Conservation (phyloP, 2,113 vertebrate genomes). For the Barnardius zonarius region DNA sequence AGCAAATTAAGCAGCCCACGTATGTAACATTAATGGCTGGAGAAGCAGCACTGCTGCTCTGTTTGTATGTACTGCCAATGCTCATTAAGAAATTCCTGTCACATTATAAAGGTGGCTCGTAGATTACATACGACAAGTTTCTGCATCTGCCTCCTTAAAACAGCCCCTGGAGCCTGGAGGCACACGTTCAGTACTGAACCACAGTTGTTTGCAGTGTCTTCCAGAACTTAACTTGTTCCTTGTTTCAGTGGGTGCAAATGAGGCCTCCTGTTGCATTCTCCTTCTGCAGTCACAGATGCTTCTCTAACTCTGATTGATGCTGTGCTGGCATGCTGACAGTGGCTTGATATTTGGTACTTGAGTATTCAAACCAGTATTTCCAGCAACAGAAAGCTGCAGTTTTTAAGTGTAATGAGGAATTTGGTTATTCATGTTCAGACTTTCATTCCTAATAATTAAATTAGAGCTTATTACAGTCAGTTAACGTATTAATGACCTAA, state of each 20-base stretch:
- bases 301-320: neutral
- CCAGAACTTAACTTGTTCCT: neutral
- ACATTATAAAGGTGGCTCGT: neutral
- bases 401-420: neutral
- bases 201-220: neutral
- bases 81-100: neutral
- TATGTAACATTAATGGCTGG: slow-evolving; percentile 52
- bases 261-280: neutral
- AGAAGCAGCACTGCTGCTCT: neutral
- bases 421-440: neutral
- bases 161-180: neutral
- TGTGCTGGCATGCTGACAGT: neutral
- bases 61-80: slow-evolving; percentile 21
- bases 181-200: accelerated
- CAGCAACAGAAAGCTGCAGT: neutral
- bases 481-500: neutral
- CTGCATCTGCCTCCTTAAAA: neutral
- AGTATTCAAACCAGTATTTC: neutral
- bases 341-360: neutral
- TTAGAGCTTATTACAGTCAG: neutral
- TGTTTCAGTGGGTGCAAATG: neutral
- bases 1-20: neutral
- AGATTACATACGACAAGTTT: neutral
- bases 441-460: neutral
- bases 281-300: neutral